Conservation (phyloP, 2,113 vertebrate genomes). For the Scomber japonicus region DNA sequence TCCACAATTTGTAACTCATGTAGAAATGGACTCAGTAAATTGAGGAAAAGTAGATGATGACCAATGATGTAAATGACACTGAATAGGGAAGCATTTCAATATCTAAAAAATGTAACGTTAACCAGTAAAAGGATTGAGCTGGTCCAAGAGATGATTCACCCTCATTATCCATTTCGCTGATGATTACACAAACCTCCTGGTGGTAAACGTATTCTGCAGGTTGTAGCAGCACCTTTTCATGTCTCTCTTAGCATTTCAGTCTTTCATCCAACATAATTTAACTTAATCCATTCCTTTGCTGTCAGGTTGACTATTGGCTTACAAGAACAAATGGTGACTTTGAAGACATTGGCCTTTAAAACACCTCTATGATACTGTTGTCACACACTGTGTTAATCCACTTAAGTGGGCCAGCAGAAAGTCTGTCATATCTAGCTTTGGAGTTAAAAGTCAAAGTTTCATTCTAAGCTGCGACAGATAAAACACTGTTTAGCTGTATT, state of each 20-base stretch:
- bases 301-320: conserved; percentile 27
- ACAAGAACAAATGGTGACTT: conserved; percentile 45
- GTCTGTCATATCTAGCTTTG: conserved; percentile 34
- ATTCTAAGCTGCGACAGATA: conserved; percentile 37
- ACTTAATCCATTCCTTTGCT: conserved; percentile 1
- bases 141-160: no score
- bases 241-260: conserved; percentile 10
- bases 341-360: conserved; percentile 49
- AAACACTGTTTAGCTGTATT: conserved; percentile 23
- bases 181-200: background rate
- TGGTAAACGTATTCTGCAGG: background rate
- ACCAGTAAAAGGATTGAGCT: no score
- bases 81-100: no score
- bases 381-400: conserved; percentile 56
- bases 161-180: background rate
- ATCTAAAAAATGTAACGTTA: no score
- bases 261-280: conserved; percentile 20
- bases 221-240: background rate
- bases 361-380: conserved; percentile 46
- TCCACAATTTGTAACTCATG: no score
- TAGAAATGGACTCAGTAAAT: no score
- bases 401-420: conserved; percentile 44
- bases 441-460: conserved; percentile 47
- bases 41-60: no score
- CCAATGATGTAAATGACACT: no score